These are phyloP conservation scores for Piaya cayana DNA, from an alignment of 2,113 vertebrate species.

Conservation along the genomic window DNA sequence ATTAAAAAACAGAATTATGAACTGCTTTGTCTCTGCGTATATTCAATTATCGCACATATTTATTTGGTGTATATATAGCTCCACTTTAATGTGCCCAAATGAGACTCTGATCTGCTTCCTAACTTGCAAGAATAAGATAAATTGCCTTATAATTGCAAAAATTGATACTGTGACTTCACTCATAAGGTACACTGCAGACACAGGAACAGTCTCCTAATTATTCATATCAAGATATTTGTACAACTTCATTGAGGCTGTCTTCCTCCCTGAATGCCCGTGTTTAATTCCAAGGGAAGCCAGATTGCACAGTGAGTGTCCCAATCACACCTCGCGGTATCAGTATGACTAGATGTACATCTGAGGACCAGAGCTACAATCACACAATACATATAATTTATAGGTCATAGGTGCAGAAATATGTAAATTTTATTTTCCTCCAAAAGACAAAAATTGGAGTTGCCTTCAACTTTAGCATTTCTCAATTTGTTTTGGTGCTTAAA, in stretches of 20 bases:
- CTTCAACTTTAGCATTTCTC: neutral
- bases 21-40: neutral
- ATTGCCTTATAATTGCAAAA: neutral
- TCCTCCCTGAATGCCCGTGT: accelerated
- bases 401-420: neutral
- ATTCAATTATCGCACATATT: neutral
- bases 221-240: neutral
- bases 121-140: neutral
- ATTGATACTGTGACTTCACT: neutral
- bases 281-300: neutral
- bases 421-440: neutral
- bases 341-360: neutral
- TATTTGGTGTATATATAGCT: neutral
- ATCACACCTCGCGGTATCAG: accelerated
- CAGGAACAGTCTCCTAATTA: neutral
- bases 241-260: neutral
- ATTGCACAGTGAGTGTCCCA: accelerated
- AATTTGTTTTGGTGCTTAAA: neutral
- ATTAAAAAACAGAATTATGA: neutral
- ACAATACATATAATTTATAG: neutral
- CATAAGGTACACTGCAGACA: neutral
- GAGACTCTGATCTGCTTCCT: neutral
- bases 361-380: neutral
- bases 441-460: neutral
- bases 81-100: neutral